These are phyloP conservation scores for Drosophila mimica DNA, from an alignment of 2,888 invertebrate genomes.

Conservation along the genomic window DNA sequence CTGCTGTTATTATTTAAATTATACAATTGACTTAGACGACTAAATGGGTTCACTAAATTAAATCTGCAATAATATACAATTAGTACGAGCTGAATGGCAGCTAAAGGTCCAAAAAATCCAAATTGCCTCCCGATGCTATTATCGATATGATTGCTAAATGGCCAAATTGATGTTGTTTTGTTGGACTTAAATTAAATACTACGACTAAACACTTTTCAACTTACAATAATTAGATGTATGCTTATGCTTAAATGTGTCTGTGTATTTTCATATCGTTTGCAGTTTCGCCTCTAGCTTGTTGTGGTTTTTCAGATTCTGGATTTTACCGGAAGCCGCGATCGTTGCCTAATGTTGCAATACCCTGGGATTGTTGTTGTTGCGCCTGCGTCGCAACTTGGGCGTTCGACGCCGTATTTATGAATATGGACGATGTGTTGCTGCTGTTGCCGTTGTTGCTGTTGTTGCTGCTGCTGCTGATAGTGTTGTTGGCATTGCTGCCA, in stretches of 20 bases:
- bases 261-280: slow-evolving; percentile 27
- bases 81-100: slow-evolving; percentile 14
- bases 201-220: slow-evolving; percentile 26
- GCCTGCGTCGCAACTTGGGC: slow-evolving; percentile 47
- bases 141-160: slow-evolving; percentile 30
- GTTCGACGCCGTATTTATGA: slow-evolving; percentile 51
- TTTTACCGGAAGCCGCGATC: slow-evolving; percentile 69
- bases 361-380: slow-evolving; percentile 45
- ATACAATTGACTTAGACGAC: slow-evolving; percentile 21
- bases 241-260: slow-evolving; percentile 5
- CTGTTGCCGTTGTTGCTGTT: slow-evolving; percentile 41
- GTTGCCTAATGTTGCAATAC: slow-evolving; percentile 49
- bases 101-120: slow-evolving; percentile 2
- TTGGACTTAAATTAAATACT: slow-evolving; percentile 25
- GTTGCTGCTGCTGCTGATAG: slow-evolving; percentile 36
- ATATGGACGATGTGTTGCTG: slow-evolving; percentile 44
- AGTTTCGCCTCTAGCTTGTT: slow-evolving; percentile 14
- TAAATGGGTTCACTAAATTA: slow-evolving; percentile 20
- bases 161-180: slow-evolving; percentile 2
- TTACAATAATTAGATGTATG: slow-evolving; percentile 17
- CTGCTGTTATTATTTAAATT: not conserved
- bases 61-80: slow-evolving; percentile 20
- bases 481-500: slow-evolving; percentile 42
- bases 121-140: slow-evolving; percentile 36
- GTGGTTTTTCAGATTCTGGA: not conserved